Evolutionary conservation across 2,797 vertebrate species (phyloP).

Genomic region (Meriones psammophilus): DNA sequence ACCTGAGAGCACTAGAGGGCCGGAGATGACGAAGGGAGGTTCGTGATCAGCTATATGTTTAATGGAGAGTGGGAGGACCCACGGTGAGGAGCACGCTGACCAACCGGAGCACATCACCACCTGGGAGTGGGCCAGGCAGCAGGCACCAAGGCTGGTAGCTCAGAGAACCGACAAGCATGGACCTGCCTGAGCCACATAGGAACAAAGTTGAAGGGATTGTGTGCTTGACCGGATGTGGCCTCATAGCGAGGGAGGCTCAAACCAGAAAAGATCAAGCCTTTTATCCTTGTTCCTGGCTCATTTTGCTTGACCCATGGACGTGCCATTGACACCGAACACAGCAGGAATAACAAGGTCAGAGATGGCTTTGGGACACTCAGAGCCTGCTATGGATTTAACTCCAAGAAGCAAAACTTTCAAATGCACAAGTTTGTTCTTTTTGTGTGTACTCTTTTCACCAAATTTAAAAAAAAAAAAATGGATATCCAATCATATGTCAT

Average conservation of each 20-base stretch:
- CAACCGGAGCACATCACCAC: background rate
- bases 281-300: background rate
- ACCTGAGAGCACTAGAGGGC: background rate
- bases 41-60: background rate
- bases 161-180: background rate
- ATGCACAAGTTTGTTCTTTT: background rate
- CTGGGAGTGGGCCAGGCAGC: background rate
- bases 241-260: background rate
- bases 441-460: background rate
- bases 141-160: background rate
- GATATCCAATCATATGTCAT: background rate
- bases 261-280: background rate
- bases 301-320: background rate
- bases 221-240: background rate
- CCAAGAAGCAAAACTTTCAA: background rate
- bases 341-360: background rate
- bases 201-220: background rate
- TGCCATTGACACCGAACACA: background rate
- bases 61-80: background rate
- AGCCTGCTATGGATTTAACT: background rate
- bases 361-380: background rate
- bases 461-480: slow-evolving; percentile 12
- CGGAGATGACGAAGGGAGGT: background rate
- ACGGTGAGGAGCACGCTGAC: background rate
- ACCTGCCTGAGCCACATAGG: background rate